phyloP scores from a whole-genome alignment of 2,888 invertebrate species.

The Spodoptera picta region DNA sequence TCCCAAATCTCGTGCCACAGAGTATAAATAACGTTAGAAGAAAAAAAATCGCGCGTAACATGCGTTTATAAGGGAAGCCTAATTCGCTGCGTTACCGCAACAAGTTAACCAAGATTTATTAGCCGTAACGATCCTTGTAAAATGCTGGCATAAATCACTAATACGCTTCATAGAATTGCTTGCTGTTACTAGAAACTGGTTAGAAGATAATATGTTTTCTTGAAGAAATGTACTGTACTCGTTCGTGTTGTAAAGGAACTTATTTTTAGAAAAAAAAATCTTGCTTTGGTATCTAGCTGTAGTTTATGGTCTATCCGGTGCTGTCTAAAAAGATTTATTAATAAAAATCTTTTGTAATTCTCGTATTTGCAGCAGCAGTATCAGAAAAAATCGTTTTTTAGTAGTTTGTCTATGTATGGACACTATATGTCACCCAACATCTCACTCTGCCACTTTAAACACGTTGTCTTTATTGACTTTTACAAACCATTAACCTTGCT shows the following conservation, averaged over 20 bases:
- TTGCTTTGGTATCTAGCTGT: too few species aligned
- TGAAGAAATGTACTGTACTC: conserved; percentile 19
- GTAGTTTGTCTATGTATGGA: background rate
- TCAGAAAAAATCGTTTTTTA: background rate
- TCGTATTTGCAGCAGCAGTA: too few species aligned
- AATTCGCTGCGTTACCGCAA: conserved; percentile 72
- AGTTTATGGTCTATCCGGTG: too few species aligned
- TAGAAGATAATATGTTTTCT: conserved; percentile 52
- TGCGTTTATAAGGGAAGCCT: conserved; percentile 65
- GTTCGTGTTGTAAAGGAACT: conserved; percentile 4
- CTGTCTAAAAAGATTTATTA: too few species aligned
- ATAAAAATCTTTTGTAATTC: too few species aligned
- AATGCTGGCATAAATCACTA: conserved; percentile 79
- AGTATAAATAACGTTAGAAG: conserved; percentile 48
- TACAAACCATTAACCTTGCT: conserved; percentile 13
- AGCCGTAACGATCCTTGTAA: conserved; percentile 79
- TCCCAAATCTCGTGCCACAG: conserved; percentile 37
- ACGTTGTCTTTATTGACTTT: conserved; percentile 13
- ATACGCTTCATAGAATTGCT: conserved; percentile 66
- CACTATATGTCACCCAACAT: background rate
- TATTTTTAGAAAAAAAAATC: background rate
- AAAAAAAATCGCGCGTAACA: conserved; percentile 54
- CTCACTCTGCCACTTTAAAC: conserved; percentile 1
- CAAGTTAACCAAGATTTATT: conserved; percentile 83
- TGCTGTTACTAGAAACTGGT: conserved; percentile 62